These are phyloP conservation scores for Periphyllus acericola DNA, from an alignment of 2,888 invertebrate genomes.

Conservation along the genomic window DNA sequence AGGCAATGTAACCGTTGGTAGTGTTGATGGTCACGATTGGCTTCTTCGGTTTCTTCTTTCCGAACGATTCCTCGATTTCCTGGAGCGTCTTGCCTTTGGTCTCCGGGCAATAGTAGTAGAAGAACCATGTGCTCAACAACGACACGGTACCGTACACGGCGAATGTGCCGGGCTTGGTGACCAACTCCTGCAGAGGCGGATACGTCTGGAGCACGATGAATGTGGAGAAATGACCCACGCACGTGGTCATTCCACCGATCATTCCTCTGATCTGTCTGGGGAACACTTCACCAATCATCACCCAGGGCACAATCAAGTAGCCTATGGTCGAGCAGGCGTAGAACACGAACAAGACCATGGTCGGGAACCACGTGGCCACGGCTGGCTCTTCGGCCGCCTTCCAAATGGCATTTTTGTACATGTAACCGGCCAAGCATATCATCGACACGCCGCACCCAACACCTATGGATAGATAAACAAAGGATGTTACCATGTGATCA, in stretches of 20 bases:
- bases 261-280: constrained; percentile 77
- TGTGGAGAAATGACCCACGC: constrained; percentile 74
- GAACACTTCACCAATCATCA: constrained; percentile 80
- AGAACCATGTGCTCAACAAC: constrained; percentile 72
- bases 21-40: constrained; percentile 40
- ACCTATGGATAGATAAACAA: constrained; percentile 63
- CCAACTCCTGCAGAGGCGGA: constrained; percentile 70
- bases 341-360: constrained; percentile 73
- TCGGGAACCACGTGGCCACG: constrained; percentile 73
- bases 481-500: no score
- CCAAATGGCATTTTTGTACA: constrained; percentile 72
- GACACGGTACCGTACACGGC: constrained; percentile 74
- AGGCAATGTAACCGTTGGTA: not conserved
- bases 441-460: constrained; percentile 75
- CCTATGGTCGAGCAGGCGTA: constrained; percentile 75
- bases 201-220: constrained; percentile 78
- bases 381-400: constrained; percentile 66
- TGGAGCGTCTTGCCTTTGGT: constrained; percentile 76
- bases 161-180: constrained; percentile 74
- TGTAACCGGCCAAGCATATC: constrained; percentile 73
- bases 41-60: constrained; percentile 72
- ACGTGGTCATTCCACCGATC: constrained; percentile 76
- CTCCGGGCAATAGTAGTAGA: constrained; percentile 75
- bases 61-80: constrained; percentile 79
- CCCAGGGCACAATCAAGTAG: constrained; percentile 77